Evolutionary conservation across 1,140 invertebrate species (phyloP), one percentile per base, ranked within the genome.

Genomic region (Drosophila aff.): DNA sequence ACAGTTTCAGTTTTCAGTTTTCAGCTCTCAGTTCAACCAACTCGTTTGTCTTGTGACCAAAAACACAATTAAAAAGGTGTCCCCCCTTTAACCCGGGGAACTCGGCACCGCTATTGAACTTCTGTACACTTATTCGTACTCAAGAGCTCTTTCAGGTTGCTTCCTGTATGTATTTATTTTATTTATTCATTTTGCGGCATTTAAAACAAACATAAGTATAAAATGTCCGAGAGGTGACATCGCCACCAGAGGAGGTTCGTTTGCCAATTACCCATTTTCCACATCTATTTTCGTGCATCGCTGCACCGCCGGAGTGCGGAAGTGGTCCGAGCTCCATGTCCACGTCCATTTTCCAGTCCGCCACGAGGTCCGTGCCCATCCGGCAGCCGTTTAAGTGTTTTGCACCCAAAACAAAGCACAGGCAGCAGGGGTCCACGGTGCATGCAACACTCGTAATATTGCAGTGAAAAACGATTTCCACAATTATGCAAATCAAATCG

Each of bases 1-100:
- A 75, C 79, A 78, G 79, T 73, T 81, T 82, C 58, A 58, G 61
- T 81, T 73, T 81, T 82, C 58, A 58, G 61, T 81, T 61, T 65
- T 61, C 63, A 52, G 63, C 15, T 55, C 9, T 5, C 52, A 33
- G 63, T 74, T 74, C 53, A 75, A 55, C 68, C 75, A 79, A 74
- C 72, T 78, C 52, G 49, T 77, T 81, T 67, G 72, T 49, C 59
- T 49, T 76, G 65, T 57, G 36, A 59, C 58, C 82, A 76, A 81
- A 76, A 79, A 76, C 47, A 79, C 83, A 85, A 85, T 87, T 76
- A 76, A 79, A 62, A 58, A 52, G 47, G 62, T 65, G 73, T 57
- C 53, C 73, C 63, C 77, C 69, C 50, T 36, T 61, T 62, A 50
- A 50, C 60, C 67, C 65, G 63, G 6, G 23, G 18, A 64, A 50